These are phyloP conservation scores for Nyctibius grandis DNA, from an alignment of 2,797 vertebrate species.

Conservation along the genomic window DNA sequence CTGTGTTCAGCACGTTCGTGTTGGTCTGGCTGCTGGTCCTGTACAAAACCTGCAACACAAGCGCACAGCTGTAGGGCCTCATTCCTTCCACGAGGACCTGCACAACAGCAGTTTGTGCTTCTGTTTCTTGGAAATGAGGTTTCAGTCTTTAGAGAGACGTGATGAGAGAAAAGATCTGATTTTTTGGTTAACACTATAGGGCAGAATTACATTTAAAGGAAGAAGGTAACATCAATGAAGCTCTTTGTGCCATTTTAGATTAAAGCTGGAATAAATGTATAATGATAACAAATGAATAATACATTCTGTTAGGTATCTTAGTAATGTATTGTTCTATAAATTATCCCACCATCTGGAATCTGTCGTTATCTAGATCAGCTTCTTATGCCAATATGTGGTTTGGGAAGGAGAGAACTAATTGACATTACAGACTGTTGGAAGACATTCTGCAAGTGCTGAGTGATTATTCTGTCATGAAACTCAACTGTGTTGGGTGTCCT, in stretches of 20 bases:
- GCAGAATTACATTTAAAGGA: neutral
- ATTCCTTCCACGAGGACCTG: neutral
- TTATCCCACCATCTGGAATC: neutral
- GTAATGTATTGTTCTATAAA: neutral
- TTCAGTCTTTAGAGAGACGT: rapidly evolving
- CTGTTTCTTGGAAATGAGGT: neutral
- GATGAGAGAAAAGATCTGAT: neutral
- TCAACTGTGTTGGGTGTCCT: neutral
- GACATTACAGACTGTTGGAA: neutral
- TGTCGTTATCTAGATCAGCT: neutral
- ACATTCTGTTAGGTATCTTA: neutral
- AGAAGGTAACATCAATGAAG: neutral
- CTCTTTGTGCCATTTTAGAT: too few relatives aligned
- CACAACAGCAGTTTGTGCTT: neutral
- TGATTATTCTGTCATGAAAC: neutral
- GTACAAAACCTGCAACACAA: constrained; percentile 81
- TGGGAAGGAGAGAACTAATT: neutral
- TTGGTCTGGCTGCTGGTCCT: constrained; percentile 80
- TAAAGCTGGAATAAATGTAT: too few relatives aligned
- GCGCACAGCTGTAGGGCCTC: neutral
- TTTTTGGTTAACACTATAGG: neutral
- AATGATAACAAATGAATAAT: neutral
- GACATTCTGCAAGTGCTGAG: neutral
- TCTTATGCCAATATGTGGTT: neutral
- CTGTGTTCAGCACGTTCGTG: constrained; percentile 77